A percentile compares a stretch with the other conserved stretches of the same genome.
These are phyloP conservation scores for Aulostomus chinensis DNA, from an alignment of 2,797 vertebrate species.

Conservation along the genomic window DNA sequence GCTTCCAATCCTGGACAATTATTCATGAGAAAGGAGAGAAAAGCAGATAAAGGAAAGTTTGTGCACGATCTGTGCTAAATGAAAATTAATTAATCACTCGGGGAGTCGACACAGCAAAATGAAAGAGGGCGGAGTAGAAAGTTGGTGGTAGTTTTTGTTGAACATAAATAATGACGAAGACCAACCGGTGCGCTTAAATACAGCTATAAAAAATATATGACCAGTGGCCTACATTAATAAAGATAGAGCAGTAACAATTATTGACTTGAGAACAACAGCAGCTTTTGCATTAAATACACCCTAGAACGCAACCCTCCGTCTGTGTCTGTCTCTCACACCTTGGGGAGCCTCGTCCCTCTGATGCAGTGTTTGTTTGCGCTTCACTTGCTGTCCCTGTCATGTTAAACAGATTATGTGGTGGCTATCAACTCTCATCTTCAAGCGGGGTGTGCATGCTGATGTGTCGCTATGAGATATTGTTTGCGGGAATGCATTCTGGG, in stretches of 20 bases:
- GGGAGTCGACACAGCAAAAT: slow-evolving; percentile 56
- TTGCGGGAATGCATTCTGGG: slow-evolving; percentile 57
- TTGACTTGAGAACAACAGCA: no score
- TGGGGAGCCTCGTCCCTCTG: slow-evolving; percentile 19
- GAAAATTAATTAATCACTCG: slow-evolving; percentile 78
- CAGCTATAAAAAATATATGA: slow-evolving; percentile 53
- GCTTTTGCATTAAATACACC: no score
- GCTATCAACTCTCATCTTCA: slow-evolving; percentile 52
- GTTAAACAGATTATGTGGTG: slow-evolving; percentile 50
- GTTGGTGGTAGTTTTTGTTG: slow-evolving; percentile 60
- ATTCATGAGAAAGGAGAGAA: slow-evolving; percentile 64
- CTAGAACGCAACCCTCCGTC: background rate
- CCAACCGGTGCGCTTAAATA: slow-evolving; percentile 46
- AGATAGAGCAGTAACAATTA: slow-evolving; percentile 42
- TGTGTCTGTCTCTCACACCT: slow-evolving; percentile 15
- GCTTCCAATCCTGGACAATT: slow-evolving; percentile 57
- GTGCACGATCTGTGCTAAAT: slow-evolving; percentile 65
- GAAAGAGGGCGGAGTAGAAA: slow-evolving; percentile 50
- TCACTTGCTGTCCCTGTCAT: slow-evolving; percentile 37
- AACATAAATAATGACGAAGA: slow-evolving; percentile 70
- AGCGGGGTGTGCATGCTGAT: slow-evolving; percentile 33
- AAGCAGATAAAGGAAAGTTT: slow-evolving; percentile 40
- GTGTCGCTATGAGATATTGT: slow-evolving; percentile 40
- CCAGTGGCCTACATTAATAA: slow-evolving; percentile 51
- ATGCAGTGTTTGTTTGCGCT: slow-evolving; percentile 39